Evolutionary conservation across 2,888 invertebrate species (phyloP).

Genomic region (Drosophila nr. medialis): DNA sequence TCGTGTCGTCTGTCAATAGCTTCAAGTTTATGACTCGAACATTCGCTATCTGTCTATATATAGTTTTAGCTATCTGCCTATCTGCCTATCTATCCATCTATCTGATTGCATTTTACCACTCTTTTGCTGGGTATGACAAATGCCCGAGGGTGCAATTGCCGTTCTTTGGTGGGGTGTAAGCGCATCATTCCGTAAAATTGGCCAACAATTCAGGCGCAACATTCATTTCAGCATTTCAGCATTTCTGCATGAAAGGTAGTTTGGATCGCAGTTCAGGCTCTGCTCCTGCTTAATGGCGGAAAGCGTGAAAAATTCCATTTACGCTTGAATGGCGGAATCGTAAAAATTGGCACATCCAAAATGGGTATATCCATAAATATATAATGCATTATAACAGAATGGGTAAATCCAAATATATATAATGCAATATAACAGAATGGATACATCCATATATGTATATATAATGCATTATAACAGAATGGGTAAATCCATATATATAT

Average conservation of each 20-base stretch:
- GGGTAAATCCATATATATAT: no score
- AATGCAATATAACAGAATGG: no score
- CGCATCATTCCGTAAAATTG: slow-evolving; percentile 38
- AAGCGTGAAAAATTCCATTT: slow-evolving; percentile 34
- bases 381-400: not conserved
- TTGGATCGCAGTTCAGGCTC: not conserved
- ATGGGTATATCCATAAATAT: slow-evolving; percentile 3
- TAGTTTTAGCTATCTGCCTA: not conserved
- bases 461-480: no score
- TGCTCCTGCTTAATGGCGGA: not conserved
- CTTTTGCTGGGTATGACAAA: slow-evolving; percentile 39
- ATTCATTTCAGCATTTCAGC: slow-evolving; percentile 46
- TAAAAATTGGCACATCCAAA: not conserved
- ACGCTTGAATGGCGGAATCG: not conserved
- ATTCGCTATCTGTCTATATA: slow-evolving; percentile 17
- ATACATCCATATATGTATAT: no score
- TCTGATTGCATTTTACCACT: slow-evolving; percentile 6
- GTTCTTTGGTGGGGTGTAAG: not conserved
- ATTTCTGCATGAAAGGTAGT: slow-evolving; percentile 39
- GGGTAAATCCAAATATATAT: no score
- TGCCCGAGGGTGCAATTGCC: slow-evolving; percentile 49
- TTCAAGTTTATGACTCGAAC: slow-evolving; percentile 62
- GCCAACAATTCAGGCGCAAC: slow-evolving; percentile 50
- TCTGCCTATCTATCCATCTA: not conserved
- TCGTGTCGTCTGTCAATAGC: slow-evolving; percentile 58